Evolutionary conservation across 2,888 invertebrate genomes (phyloP).

Genomic region (Caenorhabditis macrosperma): DNA sequence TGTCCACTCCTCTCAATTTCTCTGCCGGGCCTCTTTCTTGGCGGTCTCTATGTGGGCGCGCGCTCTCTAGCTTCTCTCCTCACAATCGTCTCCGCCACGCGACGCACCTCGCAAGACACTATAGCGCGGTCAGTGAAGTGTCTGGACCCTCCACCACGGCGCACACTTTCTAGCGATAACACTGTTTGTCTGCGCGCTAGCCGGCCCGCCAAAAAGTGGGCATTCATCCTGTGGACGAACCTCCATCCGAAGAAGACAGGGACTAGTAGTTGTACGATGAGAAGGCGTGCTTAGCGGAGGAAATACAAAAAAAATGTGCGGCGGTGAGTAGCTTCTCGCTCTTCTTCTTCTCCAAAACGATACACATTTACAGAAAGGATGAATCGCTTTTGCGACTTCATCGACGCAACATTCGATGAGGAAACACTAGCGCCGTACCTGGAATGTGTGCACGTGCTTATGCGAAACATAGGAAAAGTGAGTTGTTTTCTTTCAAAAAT

Average conservation of each 20-base stretch:
- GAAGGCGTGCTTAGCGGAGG: slow-evolving; percentile 32
- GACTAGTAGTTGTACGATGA: slow-evolving; percentile 34
- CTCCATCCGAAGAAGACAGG: slow-evolving; percentile 16
- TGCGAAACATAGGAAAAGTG: slow-evolving; percentile 54
- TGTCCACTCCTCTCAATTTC: slow-evolving; percentile 5
- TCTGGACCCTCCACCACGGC: slow-evolving; percentile 20
- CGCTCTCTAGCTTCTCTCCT: background rate
- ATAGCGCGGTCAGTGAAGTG: slow-evolving; percentile 24
- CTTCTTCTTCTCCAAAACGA: background rate
- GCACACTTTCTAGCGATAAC: background rate
- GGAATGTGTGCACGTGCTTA: slow-evolving; percentile 28
- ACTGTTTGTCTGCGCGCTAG: slow-evolving; percentile 34
- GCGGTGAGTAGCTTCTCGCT: slow-evolving; percentile 41
- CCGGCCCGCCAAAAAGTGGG: slow-evolving; percentile 2
- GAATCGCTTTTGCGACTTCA: slow-evolving; percentile 38
- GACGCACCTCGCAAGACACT: slow-evolving; percentile 4
- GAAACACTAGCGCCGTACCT: background rate
- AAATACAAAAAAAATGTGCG: slow-evolving; percentile 40
- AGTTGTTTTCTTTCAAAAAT: slow-evolving; percentile 1
- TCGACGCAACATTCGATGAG: slow-evolving; percentile 50
- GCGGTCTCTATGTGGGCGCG: background rate
- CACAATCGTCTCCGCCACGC: background rate
- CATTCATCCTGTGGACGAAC: slow-evolving; percentile 30
- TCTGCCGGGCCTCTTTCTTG: background rate
- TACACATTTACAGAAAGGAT: slow-evolving; percentile 38